Conservation (phyloP, 2,888 invertebrate species). For the Helicoverpa assulta region DNA sequence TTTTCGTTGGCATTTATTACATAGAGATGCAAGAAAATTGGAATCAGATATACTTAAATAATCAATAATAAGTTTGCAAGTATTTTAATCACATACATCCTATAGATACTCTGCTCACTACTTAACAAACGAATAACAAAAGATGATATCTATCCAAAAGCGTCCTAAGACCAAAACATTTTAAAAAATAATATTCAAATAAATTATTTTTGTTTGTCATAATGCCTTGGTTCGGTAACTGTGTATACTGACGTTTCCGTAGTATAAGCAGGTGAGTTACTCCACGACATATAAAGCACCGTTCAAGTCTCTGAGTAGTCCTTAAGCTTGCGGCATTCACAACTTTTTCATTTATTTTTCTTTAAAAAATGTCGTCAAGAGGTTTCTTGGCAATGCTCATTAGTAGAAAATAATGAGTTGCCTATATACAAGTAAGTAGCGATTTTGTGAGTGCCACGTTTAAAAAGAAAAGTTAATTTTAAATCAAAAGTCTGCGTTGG, state of each 20-base stretch:
- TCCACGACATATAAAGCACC: constrained; percentile 54
- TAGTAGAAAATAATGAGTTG: constrained; percentile 62
- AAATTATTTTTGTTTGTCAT: constrained; percentile 6
- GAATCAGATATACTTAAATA: too few species aligned
- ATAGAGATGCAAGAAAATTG: too few species aligned
- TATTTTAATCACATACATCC: too few species aligned
- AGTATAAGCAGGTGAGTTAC: constrained; percentile 49
- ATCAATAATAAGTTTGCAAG: too few species aligned
- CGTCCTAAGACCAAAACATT: background rate
- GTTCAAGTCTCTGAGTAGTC: constrained; percentile 57
- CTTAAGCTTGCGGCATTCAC: constrained; percentile 59
- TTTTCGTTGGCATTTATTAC: too few species aligned
- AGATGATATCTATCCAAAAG: background rate
- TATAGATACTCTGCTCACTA: too few species aligned
- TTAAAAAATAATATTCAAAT: background rate
- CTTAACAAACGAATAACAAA: too few species aligned
- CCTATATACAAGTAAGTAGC: constrained; percentile 45
- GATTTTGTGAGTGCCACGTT: constrained; percentile 28
- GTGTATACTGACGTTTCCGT: constrained; percentile 35
- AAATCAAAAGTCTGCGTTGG: constrained; percentile 28
- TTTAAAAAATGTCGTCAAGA: constrained; percentile 54
- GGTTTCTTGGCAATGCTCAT: constrained; percentile 58
- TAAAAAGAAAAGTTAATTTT: constrained; percentile 28
- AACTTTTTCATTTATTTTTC: constrained; percentile 59
- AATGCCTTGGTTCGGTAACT: constrained; percentile 14